Percentiles rank a stretch among this genome's conserved stretches.
Evolutionary conservation across 2,888 invertebrate genomes (phyloP).

Genomic region (Scotopteryx bipunctaria): DNA sequence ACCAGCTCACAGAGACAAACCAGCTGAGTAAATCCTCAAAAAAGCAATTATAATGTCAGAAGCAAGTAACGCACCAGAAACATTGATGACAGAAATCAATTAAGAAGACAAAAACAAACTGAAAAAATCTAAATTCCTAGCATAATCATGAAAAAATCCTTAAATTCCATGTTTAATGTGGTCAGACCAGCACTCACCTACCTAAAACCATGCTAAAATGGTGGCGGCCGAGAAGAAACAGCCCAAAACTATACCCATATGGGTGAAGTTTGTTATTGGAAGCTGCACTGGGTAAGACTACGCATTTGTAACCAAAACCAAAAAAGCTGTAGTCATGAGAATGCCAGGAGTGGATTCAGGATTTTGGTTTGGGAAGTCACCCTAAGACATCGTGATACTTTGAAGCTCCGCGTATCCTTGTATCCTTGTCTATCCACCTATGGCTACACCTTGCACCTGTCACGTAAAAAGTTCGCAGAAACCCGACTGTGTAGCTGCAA

Average conservation of each 20-base stretch:
- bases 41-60: too few relatives aligned
- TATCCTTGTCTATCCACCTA: too few relatives aligned
- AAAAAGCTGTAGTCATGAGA: too few relatives aligned
- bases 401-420: too few relatives aligned
- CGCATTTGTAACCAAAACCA: too few relatives aligned
- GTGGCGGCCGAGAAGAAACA: constrained; percentile 1
- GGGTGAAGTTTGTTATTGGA: constrained; percentile 17
- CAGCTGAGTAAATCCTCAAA: not conserved
- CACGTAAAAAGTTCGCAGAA: too few relatives aligned
- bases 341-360: too few relatives aligned
- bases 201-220: not conserved
- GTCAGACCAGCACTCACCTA: not conserved
- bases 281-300: constrained; percentile 14
- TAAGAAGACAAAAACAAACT: not conserved
- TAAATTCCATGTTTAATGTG: not conserved
- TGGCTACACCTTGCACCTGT: too few relatives aligned
- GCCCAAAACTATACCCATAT: constrained; percentile 14
- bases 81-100: not conserved
- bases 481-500: too few relatives aligned
- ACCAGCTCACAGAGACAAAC: not conserved
- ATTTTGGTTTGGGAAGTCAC: too few relatives aligned
- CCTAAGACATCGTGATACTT: too few relatives aligned
- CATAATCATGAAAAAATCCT: not conserved
- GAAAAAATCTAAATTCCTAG: not conserved
- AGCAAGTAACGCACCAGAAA: too few relatives aligned